Conservation (phyloP, 2,888 invertebrate genomes). For the Agrotis segetum region DNA sequence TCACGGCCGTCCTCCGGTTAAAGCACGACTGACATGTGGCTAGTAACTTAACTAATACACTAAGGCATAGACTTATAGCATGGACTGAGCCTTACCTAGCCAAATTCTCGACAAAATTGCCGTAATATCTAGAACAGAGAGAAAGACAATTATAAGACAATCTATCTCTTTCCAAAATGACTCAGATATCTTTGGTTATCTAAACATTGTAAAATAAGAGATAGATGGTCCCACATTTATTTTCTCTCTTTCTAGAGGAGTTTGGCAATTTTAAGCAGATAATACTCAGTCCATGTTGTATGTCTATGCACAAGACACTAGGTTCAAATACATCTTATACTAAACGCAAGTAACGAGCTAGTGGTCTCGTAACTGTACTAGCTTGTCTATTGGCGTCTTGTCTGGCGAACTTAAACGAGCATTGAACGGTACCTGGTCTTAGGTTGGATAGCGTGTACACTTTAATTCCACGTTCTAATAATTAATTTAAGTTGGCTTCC, state of each 20-base stretch:
- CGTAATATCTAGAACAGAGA: too few species aligned
- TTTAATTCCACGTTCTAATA: constrained; percentile 67
- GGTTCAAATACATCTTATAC: constrained; percentile 23
- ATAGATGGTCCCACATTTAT: too few species aligned
- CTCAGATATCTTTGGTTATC: too few species aligned
- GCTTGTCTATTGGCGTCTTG: constrained; percentile 12
- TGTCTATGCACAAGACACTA: neutral
- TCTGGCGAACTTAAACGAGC: constrained; percentile 33
- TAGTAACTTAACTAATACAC: constrained; percentile 1
- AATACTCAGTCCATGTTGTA: too few species aligned
- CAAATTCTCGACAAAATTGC: too few species aligned
- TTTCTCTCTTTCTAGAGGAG: too few species aligned
- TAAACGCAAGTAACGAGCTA: constrained; percentile 10
- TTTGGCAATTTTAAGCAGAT: too few species aligned
- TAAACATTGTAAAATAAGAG: too few species aligned
- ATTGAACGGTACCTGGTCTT: constrained; percentile 32
- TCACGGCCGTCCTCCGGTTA: constrained; percentile 35
- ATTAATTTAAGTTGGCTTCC: constrained; percentile 60
- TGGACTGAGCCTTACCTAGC: too few species aligned
- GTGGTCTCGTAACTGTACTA: constrained; percentile 32
- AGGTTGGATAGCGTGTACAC: constrained; percentile 67
- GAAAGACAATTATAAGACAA: too few species aligned
- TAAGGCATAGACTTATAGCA: constrained; percentile 13
- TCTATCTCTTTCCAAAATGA: too few species aligned
- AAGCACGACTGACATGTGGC: constrained; percentile 15